Evolutionary conservation across 2,888 invertebrate species (phyloP).

Genomic region (Brachyptera putata): DNA sequence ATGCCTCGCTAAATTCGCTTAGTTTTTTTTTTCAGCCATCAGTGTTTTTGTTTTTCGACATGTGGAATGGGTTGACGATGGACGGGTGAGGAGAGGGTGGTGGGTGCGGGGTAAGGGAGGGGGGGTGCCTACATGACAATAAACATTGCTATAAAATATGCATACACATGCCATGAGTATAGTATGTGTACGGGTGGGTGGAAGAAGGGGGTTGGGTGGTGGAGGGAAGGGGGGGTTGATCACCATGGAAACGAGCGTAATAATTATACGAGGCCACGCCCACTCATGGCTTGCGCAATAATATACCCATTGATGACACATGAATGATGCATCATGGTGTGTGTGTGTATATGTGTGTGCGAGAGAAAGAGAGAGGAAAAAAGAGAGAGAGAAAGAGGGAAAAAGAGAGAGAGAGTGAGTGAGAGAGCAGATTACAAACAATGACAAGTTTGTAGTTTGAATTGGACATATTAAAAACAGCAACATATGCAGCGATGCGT

Average conservation of each 20-base stretch:
- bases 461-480: too few relatives aligned
- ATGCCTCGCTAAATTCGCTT: too few relatives aligned
- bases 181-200: too few relatives aligned
- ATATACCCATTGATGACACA: not conserved
- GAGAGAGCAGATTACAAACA: too few relatives aligned
- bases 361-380: not conserved
- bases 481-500: not conserved
- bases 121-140: constrained; percentile 35
- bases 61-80: constrained; percentile 37
- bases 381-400: constrained; percentile 3
- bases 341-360: not conserved
- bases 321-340: not conserved
- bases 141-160: constrained; percentile 32
- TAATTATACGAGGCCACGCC: not conserved
- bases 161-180: constrained; percentile 46
- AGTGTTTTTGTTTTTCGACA: not conserved
- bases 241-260: not conserved
- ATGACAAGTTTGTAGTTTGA: too few relatives aligned
- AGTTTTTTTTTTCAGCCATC: not conserved
- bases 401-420: constrained; percentile 8
- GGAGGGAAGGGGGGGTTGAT: constrained; percentile 36
- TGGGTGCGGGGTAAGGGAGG: constrained; percentile 45
- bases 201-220: constrained; percentile 34
- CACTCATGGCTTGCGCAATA: not conserved
- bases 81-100: constrained; percentile 45